Conservation (phyloP, 1,140 invertebrate genomes). For the Ruditapes philippinarum region DNA sequence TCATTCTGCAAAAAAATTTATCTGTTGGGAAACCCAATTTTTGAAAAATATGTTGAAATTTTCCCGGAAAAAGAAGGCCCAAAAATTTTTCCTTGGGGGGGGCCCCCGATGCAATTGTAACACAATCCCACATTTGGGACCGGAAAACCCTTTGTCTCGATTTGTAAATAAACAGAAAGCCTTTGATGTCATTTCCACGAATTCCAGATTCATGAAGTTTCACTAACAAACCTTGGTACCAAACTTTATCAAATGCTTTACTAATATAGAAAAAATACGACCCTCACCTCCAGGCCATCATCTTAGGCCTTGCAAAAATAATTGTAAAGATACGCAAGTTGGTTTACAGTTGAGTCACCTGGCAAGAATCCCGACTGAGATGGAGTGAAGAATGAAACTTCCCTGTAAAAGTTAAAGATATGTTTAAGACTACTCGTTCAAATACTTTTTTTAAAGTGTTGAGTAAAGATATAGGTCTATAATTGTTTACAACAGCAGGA, state of each 20-base stretch:
- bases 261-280: no score
- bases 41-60: not conserved
- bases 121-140: not conserved
- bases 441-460: constrained; percentile 22
- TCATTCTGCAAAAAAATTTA: not conserved
- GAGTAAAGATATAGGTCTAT: constrained; percentile 7
- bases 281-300: no score
- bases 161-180: not conserved
- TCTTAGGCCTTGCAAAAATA: no score
- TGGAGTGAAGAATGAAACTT: not conserved
- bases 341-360: not conserved
- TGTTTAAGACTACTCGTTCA: constrained; percentile 50
- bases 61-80: not conserved
- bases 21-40: not conserved
- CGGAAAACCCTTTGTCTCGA: not conserved
- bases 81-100: not conserved
- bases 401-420: constrained; percentile 14
- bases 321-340: not conserved
- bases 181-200: not conserved
- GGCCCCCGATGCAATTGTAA: not conserved
- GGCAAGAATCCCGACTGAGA: not conserved
- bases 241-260: not conserved
- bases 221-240: not conserved
- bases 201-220: not conserved
- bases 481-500: not conserved